phyloP scores from a whole-genome alignment of 2,888 invertebrate species.

The Argyresthia albistria region DNA sequence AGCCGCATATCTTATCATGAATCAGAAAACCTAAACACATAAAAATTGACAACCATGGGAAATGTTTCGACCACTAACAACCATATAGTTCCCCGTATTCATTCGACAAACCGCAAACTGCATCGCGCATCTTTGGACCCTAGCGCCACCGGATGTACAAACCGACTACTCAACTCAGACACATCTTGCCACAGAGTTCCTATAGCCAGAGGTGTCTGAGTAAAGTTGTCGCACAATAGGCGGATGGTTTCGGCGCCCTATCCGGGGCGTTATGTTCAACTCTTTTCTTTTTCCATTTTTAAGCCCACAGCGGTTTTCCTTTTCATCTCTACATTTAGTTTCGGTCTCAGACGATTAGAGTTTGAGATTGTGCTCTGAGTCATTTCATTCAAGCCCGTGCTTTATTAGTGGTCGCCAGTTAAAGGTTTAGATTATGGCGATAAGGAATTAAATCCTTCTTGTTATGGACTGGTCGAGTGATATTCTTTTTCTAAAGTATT shows the following conservation, averaged over 20 bases:
- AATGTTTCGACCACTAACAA: too few species aligned
- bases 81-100: too few species aligned
- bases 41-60: too few species aligned
- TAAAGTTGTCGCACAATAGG: constrained; percentile 12
- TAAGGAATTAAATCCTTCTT: neutral
- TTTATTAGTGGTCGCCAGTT: constrained; percentile 3
- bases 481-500: too few species aligned
- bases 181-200: too few species aligned
- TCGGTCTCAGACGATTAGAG: constrained; percentile 2
- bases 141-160: constrained; percentile 50
- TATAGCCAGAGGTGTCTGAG: too few species aligned
- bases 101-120: neutral
- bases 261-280: constrained; percentile 5
- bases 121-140: constrained; percentile 9
- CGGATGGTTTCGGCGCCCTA: constrained; percentile 22
- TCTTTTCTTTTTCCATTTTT: constrained; percentile 14
- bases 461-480: too few species aligned
- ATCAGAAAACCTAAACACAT: too few species aligned
- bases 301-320: constrained; percentile 19
- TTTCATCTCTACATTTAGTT: constrained; percentile 14
- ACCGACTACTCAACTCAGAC: too few species aligned
- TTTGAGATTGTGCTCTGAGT: constrained; percentile 1
- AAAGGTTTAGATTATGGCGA: neutral
- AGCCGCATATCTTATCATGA: too few species aligned
- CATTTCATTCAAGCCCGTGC: constrained; percentile 4